Evolutionary conservation across 2,113 vertebrate species (phyloP), one percentile per base, ranked within the genome.

Genomic region (Colaptes auratus): DNA sequence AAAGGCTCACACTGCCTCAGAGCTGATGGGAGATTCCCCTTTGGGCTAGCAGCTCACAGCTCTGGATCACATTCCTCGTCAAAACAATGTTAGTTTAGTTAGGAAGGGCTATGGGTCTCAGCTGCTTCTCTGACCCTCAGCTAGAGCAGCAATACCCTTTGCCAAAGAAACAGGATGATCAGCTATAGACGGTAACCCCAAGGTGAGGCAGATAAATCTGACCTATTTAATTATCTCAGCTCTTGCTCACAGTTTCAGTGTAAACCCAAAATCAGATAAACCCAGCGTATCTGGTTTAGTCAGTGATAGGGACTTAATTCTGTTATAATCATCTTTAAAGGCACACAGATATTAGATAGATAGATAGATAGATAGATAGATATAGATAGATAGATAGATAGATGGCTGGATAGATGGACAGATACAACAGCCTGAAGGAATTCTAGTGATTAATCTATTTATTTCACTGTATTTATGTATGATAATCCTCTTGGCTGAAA

Each of bases 401-500:
- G 81, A 70, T 67, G n/a, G 79, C 48, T 61, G 33, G 71, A 66
- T 42, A 55, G 81, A 76, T 15, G 70, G 55, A 46, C 2, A 3
- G 55, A 86, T 1, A 1, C 66, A 88, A 93, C 66, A 90, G 73
- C 55, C 80, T 92, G 88, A 93, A 92, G 50, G 35, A 39, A 83
- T 94, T 93, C 27, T 61, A 52, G 53, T 86, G 82, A 95, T 74
- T 84, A 91, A 95, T 92, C 50, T 95, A 90, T 90, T 96, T 96
- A 86, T 93, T 96, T 93, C 36, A 64, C 66, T 69, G 77, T 90
- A 94, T 96, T 96, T 97, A 96, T 63, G 72, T 23, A 44, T 60
- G 55, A 94, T 96, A 95, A 97, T 95, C 93, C 95, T 72, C 79
- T 94, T 94, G 94, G 95, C 93, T 95, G 96, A 97, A 96, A 97